These are phyloP conservation scores for Poecilus cupreus DNA, from an alignment of 2,888 invertebrate genomes.

Conservation along the genomic window DNA sequence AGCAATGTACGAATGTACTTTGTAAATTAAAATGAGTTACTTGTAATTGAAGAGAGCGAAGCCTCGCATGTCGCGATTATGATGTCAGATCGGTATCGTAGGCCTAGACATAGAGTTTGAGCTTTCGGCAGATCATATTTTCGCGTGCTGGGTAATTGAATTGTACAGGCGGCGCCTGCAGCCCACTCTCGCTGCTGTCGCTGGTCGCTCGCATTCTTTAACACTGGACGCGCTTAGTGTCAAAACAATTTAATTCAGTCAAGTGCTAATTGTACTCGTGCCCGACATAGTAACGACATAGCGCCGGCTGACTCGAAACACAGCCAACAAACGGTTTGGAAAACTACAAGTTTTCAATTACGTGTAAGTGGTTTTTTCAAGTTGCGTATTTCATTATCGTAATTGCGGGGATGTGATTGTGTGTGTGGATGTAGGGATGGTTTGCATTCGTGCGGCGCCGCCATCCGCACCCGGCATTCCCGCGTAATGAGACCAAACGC, in stretches of 20 bases:
- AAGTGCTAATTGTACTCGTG: constrained; percentile 56
- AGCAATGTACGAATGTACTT: too few relatives aligned
- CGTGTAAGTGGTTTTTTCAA: constrained; percentile 39
- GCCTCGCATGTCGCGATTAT: too few relatives aligned
- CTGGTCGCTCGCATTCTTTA: constrained; percentile 42
- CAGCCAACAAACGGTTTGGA: constrained; percentile 18
- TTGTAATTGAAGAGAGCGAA: too few relatives aligned
- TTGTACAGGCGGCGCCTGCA: constrained; percentile 4
- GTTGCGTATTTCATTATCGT: constrained; percentile 43
- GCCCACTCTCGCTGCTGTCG: background rate
- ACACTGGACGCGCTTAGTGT: constrained; percentile 12
- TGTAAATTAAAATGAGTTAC: too few relatives aligned
- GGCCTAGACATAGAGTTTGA: too few relatives aligned
- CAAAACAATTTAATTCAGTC: constrained; percentile 58
- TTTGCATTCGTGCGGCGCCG: constrained; percentile 10
- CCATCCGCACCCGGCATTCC: background rate
- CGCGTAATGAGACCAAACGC: constrained; percentile 32
- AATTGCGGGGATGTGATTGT: constrained; percentile 41
- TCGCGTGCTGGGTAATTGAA: constrained; percentile 14
- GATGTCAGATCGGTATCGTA: too few relatives aligned
- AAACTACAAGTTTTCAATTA: constrained; percentile 43
- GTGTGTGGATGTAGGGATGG: constrained; percentile 31
- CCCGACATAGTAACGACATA: constrained; percentile 48
- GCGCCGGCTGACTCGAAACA: constrained; percentile 14
- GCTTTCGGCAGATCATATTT: background rate